A percentile compares a stretch with the other conserved stretches of the same genome.
These are phyloP conservation scores for Leuciscus idus DNA, from an alignment of 2,113 vertebrate species.

Conservation along the genomic window DNA sequence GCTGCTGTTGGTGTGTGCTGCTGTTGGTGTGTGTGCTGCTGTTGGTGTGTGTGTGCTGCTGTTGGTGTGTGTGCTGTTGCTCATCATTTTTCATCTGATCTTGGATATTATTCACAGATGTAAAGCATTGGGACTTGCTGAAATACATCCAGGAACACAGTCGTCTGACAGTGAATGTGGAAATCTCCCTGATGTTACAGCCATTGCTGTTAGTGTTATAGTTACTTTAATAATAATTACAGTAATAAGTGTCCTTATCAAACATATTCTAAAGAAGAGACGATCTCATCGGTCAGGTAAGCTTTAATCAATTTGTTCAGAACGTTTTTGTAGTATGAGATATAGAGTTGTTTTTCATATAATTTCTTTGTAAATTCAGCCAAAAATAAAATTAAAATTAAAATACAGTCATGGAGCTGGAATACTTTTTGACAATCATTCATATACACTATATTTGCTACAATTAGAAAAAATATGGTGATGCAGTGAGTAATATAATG, in stretches of 20 bases:
- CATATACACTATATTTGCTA: no score
- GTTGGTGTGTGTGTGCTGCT: no score
- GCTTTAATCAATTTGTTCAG: not conserved
- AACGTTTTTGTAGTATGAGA: not conserved
- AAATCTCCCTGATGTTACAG: not conserved
- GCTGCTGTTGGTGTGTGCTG: no score
- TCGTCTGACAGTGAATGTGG: conserved; percentile 23
- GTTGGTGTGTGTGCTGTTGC: not conserved
- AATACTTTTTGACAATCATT: no score
- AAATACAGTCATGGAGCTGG: no score
- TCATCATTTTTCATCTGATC: not conserved
- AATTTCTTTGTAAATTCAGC: not conserved
- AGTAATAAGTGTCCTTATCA: not conserved
- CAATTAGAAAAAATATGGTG: no score
- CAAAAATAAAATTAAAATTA: not conserved
- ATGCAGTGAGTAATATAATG: not conserved
- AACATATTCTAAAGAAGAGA: not conserved
- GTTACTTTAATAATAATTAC: not conserved
- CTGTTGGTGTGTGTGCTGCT: no score
- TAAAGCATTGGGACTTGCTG: not conserved
- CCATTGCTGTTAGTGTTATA: not conserved
- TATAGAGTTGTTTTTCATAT: not conserved
- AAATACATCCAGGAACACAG: conserved; percentile 5
- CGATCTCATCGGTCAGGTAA: not conserved
- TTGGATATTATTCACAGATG: not conserved